Evolutionary conservation across 2,888 invertebrate species (phyloP), one percentile per base, ranked within the genome.

Genomic region (Syrista parreyssii): DNA sequence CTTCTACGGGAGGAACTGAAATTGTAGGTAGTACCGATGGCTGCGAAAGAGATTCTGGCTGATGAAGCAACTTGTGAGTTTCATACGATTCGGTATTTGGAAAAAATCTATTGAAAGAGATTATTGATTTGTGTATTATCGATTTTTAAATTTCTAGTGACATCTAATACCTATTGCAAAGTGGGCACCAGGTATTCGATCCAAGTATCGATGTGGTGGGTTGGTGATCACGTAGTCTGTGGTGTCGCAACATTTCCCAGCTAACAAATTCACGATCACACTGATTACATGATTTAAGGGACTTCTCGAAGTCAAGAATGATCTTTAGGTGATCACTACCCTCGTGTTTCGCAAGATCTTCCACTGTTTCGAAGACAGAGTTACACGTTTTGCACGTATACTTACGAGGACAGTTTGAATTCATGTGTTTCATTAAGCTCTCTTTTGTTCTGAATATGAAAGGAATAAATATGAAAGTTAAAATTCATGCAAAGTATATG

Each of bases 261-360:
- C 89, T 88, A 4, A 88, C 83, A 68, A 89, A 89, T 72, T 88
- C 86, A 33, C 88, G 85, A 77, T 89, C 88, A 74, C 89, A 89
- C 79, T 87, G 85, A 75, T 89, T 85, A 73, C 89, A 89, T 69
- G 88, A 86, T 55, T 88, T 85, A 4, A 88, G 82, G 35, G 80
- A 82, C 79, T 86, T 85, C 30, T 86, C 84, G 74, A 87, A 87
- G 78, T 88, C 86, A 12, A 89, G 79, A 23, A 84, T 85, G 31
- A 89, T 83, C 79, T 89, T 88, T 30, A 88, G 77, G 72, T 89
- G 89, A 76, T 79, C 82, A 12, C 83, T 84, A 35, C 86, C 89
- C 76, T 89, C 89, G 74, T 89, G 89, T 76, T 85, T 87, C 0
- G 88, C 89, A n/a, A 89, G 84, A 35, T 88, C 86, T 75, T 89